Evolutionary conservation across 2,888 invertebrate species (phyloP).

Genomic region (Spatulosminthurus flaviceps): DNA sequence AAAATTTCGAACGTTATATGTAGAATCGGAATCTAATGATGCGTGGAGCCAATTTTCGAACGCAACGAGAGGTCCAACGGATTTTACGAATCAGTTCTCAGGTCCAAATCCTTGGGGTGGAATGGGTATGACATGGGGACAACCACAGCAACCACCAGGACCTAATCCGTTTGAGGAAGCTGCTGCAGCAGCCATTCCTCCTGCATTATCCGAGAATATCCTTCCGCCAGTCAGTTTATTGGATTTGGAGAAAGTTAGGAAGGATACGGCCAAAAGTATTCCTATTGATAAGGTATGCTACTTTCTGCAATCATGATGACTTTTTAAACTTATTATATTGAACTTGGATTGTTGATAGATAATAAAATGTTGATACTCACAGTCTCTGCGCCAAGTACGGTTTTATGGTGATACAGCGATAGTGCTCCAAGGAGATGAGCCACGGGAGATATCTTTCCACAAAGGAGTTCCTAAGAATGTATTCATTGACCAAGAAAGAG

Average conservation of each 20-base stretch:
- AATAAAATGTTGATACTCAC: background rate
- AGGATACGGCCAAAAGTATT: constrained; percentile 56
- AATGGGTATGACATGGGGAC: background rate
- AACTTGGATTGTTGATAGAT: background rate
- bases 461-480: constrained; percentile 79
- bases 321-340: background rate
- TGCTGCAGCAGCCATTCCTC: constrained; percentile 39
- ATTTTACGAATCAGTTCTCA: constrained; percentile 35
- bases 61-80: constrained; percentile 8
- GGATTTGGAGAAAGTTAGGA: constrained; percentile 53
- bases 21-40: constrained; percentile 20
- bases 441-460: constrained; percentile 84
- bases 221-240: constrained; percentile 54
- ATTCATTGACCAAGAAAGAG: constrained; percentile 81
- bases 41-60: constrained; percentile 28
- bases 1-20: background rate
- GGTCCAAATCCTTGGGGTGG: constrained; percentile 12
- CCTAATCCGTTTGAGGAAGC: constrained; percentile 62
- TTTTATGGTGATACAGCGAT: constrained; percentile 87
- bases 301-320: constrained; percentile 5
- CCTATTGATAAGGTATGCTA: constrained; percentile 60
- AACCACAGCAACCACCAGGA: constrained; percentile 50
- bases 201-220: constrained; percentile 47
- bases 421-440: constrained; percentile 69
- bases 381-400: constrained; percentile 69